Evolutionary conservation across 1,140 invertebrate genomes (phyloP).

Genomic region (Atopsyche davidsoni): DNA sequence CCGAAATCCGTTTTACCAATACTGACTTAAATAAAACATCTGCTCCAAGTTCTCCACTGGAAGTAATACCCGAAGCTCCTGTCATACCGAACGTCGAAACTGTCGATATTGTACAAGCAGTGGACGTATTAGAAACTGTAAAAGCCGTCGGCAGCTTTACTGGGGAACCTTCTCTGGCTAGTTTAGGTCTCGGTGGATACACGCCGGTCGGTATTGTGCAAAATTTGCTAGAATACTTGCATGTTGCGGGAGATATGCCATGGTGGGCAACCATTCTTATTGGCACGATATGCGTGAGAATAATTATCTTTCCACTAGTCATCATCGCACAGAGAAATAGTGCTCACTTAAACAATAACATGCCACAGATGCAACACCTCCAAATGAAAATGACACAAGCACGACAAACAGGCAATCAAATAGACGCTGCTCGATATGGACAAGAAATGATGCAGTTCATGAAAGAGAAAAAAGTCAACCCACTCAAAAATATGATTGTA

Average conservation of each 20-base stretch:
- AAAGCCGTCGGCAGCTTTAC: not conserved
- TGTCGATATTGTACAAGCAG: no score
- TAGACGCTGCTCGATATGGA: constrained; percentile 65
- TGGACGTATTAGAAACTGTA: no score
- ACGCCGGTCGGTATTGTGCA: constrained; percentile 75
- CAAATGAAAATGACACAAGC: constrained; percentile 81
- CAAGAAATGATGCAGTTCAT: constrained; percentile 74
- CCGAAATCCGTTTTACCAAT: not conserved
- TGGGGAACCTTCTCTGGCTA: constrained; percentile 66
- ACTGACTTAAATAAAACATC: not conserved
- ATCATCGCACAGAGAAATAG: constrained; percentile 71
- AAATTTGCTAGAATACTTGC: constrained; percentile 71
- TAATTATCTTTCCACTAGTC: constrained; percentile 76
- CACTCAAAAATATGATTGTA: constrained; percentile 73
- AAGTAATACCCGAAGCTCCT: constrained; percentile 5
- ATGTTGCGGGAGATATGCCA: constrained; percentile 68
- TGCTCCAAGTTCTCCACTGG: not conserved
- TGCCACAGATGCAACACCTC: constrained; percentile 72
- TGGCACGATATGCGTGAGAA: constrained; percentile 69
- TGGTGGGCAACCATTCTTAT: constrained; percentile 85
- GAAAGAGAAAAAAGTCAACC: constrained; percentile 74
- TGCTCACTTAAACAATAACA: constrained; percentile 70
- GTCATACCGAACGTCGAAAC: not conserved
- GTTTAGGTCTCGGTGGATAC: constrained; percentile 73
- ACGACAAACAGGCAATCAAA: constrained; percentile 67